Conservation (phyloP, 2,113 vertebrate genomes). For the Zingel zingel region DNA sequence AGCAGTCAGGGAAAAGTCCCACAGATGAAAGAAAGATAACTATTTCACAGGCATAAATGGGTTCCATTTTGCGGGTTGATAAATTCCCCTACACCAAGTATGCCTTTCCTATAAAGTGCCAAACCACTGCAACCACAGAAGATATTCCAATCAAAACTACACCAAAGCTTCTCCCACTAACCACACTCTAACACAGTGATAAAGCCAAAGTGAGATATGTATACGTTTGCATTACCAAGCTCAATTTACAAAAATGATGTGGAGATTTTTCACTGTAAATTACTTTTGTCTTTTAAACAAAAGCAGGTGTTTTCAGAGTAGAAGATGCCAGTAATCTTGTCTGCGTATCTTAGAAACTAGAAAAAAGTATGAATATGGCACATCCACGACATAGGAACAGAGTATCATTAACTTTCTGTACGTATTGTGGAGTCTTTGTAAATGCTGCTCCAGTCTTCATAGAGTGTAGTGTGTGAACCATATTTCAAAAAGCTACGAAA, state of each 20-base stretch:
- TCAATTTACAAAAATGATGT: not conserved
- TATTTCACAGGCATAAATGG: slow-evolving; percentile 41
- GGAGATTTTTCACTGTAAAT: not conserved
- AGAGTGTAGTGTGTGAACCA: too few relatives aligned
- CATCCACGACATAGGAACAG: too few relatives aligned
- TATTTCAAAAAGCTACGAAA: too few relatives aligned
- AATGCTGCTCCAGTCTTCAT: too few relatives aligned
- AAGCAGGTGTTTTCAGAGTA: not conserved
- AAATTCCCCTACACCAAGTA: slow-evolving; percentile 54
- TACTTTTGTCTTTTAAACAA: not conserved
- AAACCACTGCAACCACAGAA: slow-evolving; percentile 63
- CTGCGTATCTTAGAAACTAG: too few relatives aligned
- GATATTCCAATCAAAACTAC: slow-evolving; percentile 63
- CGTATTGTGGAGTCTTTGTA: too few relatives aligned
- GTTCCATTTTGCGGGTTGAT: slow-evolving; percentile 61
- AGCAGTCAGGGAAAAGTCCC: slow-evolving; percentile 44
- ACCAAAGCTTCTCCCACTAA: slow-evolving; percentile 42
- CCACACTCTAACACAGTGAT: slow-evolving; percentile 17
- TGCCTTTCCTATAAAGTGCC: slow-evolving; percentile 45
- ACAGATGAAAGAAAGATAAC: slow-evolving; percentile 62
- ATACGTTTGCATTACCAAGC: not conserved
- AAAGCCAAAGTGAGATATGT: not conserved
- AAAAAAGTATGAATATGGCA: too few relatives aligned
- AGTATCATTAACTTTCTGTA: too few relatives aligned
- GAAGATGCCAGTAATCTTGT: not conserved